Evolutionary conservation across 1,140 invertebrate species (phyloP).

Genomic region (Neotoxoptera formosana): DNA sequence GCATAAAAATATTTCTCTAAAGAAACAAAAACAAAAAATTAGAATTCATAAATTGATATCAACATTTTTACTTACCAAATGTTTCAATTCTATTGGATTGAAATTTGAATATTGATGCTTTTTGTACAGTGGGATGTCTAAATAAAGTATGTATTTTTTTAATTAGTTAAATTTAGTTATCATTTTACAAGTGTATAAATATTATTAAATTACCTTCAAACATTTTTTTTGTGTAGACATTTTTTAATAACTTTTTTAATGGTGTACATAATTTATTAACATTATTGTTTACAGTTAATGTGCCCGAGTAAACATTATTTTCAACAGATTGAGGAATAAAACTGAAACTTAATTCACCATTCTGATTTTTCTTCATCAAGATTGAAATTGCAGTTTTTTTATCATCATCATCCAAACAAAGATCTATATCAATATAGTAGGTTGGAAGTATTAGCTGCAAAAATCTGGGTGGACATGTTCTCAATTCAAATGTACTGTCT

Average conservation of each 20-base stretch:
- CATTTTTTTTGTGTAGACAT: not conserved
- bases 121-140: not conserved
- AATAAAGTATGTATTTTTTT: not conserved
- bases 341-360: constrained; percentile 9
- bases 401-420: not conserved
- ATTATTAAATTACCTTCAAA: constrained; percentile 33
- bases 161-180: not conserved
- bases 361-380: constrained; percentile 19
- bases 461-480: constrained; percentile 16
- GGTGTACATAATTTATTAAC: not conserved
- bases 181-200: not conserved
- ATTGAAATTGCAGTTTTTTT: not conserved
- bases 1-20: constrained; percentile 24
- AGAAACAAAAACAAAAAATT: not conserved
- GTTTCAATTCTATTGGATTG: not conserved
- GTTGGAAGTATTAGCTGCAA: not conserved
- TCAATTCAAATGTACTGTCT: not conserved
- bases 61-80: constrained; percentile 3
- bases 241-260: constrained; percentile 33
- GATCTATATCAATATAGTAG: not conserved
- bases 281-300: not conserved
- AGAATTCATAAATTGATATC: not conserved
- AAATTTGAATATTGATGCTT: not conserved
- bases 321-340: constrained; percentile 1
- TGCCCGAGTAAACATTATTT: not conserved